These are phyloP conservation scores for Oreochromis aureus DNA, from an alignment of 2,113 vertebrate genomes.

Conservation along the genomic window DNA sequence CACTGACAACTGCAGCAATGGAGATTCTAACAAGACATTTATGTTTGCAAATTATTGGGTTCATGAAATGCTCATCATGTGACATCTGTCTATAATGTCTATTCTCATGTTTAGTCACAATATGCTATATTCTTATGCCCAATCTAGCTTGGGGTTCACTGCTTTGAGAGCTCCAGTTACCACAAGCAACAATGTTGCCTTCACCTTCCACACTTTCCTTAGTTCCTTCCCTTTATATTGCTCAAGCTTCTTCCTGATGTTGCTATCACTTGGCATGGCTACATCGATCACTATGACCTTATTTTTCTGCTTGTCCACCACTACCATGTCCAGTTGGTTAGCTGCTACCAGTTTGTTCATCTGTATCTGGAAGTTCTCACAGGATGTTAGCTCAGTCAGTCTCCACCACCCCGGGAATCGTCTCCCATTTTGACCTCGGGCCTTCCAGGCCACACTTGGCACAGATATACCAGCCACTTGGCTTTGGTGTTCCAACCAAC, in stretches of 20 bases:
- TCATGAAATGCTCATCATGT: background rate
- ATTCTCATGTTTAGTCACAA: background rate
- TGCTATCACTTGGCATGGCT: background rate
- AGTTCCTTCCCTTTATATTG: background rate
- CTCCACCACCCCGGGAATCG: background rate
- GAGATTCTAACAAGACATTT: background rate
- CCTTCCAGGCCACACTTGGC: background rate
- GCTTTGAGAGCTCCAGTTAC: background rate
- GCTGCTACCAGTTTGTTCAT: background rate
- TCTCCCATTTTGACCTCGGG: background rate
- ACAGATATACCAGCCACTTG: background rate
- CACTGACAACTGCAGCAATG: background rate
- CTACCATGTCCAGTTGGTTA: background rate
- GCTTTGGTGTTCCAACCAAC: background rate
- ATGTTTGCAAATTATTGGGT: background rate
- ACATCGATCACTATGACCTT: background rate
- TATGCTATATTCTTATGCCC: background rate
- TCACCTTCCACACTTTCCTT: background rate
- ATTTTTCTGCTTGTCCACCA: background rate
- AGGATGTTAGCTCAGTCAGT: background rate
- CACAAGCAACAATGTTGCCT: background rate
- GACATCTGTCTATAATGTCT: background rate
- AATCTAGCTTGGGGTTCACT: background rate
- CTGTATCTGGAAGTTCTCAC: background rate
- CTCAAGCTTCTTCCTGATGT: background rate